Base-by-base conservation (phyloP, 2,888 invertebrate species). In the Ptychoptera contaminata region DNA sequence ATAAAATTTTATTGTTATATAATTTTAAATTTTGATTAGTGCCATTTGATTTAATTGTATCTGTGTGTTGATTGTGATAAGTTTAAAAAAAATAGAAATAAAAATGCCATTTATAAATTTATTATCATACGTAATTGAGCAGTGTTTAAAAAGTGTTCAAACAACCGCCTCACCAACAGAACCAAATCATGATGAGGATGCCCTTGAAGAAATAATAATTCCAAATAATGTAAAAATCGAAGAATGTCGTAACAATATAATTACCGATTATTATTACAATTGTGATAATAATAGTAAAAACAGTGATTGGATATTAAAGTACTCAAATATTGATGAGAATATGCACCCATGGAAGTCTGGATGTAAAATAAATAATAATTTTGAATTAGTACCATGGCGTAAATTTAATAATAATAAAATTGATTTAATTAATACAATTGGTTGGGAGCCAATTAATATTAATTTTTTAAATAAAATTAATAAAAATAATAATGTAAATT, bases 341-440 rank as follows among this genome's bases (percentile, higher is more conserved):
- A 63, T 62, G 41, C 59, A 63, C 55, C 61, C 63, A 48, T 63
- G 64, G 62, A 48, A 48, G 38, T 53, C 51, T 30, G 51, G 46
- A 31, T 45, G 48, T 42, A 50, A 52, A 12, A 30, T 42, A 35
- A 39, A 35, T 12, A 45, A 46, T 44, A 59, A 61, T 48, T 62
- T 62, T 43, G 64, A 63, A 54, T 50, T 64, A 44, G 62, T 64
- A 41, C 64, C 64, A 40, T 64, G 64, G 65, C 58, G 64, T 6
- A 37, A 46, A 11, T 45, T 48, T 52, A 47, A 59, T 40, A 56
- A 54, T 23, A 23, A 23, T 16, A 54, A 54, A 30, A 48, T 59
- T 38, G 60, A 62, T 46, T 50, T 62, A 12, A 49, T 54, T 16
- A 53, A 56, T 7, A 50, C 53, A 30, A 51, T 53, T 8, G 58